phyloP scores from a whole-genome alignment of 2,888 invertebrate genomes.

The Agriopis aurantiaria region DNA sequence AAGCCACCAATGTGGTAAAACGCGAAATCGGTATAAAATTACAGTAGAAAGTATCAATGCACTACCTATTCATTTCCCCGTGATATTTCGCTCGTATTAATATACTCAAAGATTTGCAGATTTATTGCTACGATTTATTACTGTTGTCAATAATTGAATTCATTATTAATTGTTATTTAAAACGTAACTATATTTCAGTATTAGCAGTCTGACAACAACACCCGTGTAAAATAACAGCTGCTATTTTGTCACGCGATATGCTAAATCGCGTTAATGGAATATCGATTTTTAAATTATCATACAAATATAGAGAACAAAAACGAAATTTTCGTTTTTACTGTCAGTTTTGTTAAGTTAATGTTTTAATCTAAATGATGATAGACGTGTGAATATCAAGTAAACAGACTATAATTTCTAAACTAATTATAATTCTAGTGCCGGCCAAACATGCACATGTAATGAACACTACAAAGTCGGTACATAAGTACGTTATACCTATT shows the following conservation, averaged over 20 bases:
- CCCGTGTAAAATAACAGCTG: slow-evolving; percentile 11
- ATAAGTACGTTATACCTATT: background rate
- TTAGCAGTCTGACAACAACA: slow-evolving; percentile 10
- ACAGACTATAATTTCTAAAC: background rate
- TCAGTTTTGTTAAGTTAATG: background rate
- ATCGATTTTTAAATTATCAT: slow-evolving; percentile 5
- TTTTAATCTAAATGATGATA: slow-evolving; percentile 1
- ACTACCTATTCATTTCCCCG: slow-evolving; percentile 20
- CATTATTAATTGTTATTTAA: slow-evolving; percentile 26
- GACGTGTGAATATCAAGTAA: background rate
- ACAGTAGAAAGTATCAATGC: slow-evolving; percentile 42
- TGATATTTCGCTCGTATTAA: slow-evolving; percentile 15
- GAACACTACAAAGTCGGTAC: background rate
- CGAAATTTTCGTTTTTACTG: background rate
- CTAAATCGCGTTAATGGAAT: slow-evolving; percentile 2
- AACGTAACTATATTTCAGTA: slow-evolving; percentile 17
- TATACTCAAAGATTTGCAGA: slow-evolving; percentile 25
- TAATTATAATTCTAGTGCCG: background rate
- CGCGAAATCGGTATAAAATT: slow-evolving; percentile 37
- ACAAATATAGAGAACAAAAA: background rate
- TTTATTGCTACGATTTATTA: slow-evolving; percentile 25
- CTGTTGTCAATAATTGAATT: slow-evolving; percentile 32
- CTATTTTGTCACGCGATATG: slow-evolving; percentile 21
- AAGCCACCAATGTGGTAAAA: slow-evolving; percentile 27
- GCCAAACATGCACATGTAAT: background rate